Evolutionary conservation across 2,113 vertebrate species (phyloP).

Genomic region (Megaptera novaeangliae): DNA sequence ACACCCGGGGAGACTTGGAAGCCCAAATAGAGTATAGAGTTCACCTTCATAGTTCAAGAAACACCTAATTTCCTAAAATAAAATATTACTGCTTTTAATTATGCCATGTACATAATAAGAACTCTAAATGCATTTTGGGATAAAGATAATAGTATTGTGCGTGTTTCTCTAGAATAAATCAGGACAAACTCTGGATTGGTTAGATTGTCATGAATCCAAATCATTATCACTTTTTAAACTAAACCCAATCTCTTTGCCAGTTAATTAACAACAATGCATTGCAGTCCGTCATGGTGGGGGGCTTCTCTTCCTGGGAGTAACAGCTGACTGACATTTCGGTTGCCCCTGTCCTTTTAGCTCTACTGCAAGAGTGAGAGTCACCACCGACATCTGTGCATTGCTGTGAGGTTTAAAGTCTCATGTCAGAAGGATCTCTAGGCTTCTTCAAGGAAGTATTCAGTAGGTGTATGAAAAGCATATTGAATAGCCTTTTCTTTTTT

Average conservation of each 20-base stretch:
- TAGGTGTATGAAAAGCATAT: background rate
- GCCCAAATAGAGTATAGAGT: background rate
- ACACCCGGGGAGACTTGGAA: background rate
- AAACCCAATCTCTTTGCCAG: background rate
- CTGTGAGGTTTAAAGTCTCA: background rate
- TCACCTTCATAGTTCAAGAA: background rate
- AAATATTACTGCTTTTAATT: background rate
- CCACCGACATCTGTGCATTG: background rate
- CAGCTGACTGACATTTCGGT: background rate
- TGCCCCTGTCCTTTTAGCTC: background rate
- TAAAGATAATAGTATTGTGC: background rate
- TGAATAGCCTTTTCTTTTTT: background rate
- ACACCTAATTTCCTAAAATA: background rate
- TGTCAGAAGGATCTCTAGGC: background rate
- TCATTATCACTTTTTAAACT: background rate
- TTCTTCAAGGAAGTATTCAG: background rate
- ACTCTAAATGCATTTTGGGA: background rate
- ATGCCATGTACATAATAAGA: background rate
- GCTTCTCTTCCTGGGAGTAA: background rate
- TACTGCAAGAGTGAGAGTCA: background rate
- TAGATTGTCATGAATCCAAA: background rate
- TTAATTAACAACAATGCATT: background rate
- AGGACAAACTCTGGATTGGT: background rate
- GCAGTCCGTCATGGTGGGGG: background rate
- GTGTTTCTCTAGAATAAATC: background rate